Evolutionary conservation across 2,797 vertebrate genomes (phyloP), one percentile per base, ranked within the genome.

Genomic region (Manis pentadactyla): DNA sequence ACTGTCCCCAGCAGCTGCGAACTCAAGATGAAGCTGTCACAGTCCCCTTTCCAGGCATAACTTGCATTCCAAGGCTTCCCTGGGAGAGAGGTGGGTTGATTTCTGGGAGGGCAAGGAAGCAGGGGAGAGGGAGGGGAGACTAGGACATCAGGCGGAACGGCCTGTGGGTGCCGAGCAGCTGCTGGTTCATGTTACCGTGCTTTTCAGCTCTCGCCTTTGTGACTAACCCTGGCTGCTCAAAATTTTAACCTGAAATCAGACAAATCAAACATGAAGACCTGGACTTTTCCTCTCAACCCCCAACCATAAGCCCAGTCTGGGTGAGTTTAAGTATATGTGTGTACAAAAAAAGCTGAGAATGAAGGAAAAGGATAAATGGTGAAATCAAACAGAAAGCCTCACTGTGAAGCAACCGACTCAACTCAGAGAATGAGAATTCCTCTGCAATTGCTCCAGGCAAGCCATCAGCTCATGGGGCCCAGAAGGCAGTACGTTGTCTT

Each of bases 51-150:
- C 49, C 15, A 2, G 82, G 87, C 85, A 34, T 29, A 57, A 57
- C 51, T 92, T 0, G 0, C 57, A 69, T 73, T 96, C 86, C 91
- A 74, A 79, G 23, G 78, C 73, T 3, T 4, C 95, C 39, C 0
- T 0, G 25, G 0, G 87, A 94, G 95, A 95, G 0, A 0, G 2
- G 11, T 83, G 79, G 81, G 87, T 75, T 97, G 94, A 92, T 93
- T 94, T 97, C 69, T 57, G 90, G 94, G 68, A 82, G 53, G 5
- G 68, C 53, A 93, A 2, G 92, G 64, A 93, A 71, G 59, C 53
- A 5, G 6, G 90, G 92, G 79, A 86, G 37, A 7, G 46, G 34
- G 37, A 11, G 78, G 25, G 0, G 11, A n/a, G 6, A 17, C 37
- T 51, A 37, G 25, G 49, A 79, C 93, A n/a, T 19, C 17, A 71